Percentiles rank a stretch among this genome's conserved stretches.
Conservation (phyloP, 2,113 vertebrate genomes). For the Morone chrysops region DNA sequence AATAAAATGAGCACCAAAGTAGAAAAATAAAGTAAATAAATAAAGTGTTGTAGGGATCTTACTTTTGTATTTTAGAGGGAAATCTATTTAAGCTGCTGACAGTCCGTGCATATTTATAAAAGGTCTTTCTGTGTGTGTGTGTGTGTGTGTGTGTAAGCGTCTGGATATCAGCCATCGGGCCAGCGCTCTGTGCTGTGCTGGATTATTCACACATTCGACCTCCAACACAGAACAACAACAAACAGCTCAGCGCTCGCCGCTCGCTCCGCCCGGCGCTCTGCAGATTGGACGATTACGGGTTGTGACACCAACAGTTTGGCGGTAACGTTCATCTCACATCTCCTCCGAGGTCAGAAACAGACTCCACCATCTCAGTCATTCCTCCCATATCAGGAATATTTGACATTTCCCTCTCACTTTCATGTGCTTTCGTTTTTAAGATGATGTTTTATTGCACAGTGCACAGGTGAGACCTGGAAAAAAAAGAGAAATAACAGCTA, state of each 20-base stretch:
- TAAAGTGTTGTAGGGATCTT: neutral
- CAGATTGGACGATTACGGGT: slow-evolving; percentile 72
- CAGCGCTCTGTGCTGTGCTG: neutral
- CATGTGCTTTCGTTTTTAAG: slow-evolving; percentile 16
- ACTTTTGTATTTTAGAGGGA: neutral
- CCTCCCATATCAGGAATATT: slow-evolving; percentile 29
- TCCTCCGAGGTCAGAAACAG: slow-evolving; percentile 65
- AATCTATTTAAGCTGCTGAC: neutral
- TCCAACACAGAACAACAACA: slow-evolving; percentile 64
- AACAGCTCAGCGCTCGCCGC: slow-evolving; percentile 30
- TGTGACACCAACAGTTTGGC: slow-evolving; percentile 38
- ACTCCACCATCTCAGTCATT: slow-evolving; percentile 37
- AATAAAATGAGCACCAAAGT: neutral
- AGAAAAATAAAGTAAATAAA: neutral
- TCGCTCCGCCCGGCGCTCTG: slow-evolving; percentile 14
- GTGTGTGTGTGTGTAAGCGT: slow-evolving; percentile 26
- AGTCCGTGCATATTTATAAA: slow-evolving; percentile 36
- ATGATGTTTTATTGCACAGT: slow-evolving; percentile 16
- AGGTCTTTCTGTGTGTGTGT: neutral
- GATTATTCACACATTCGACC: slow-evolving; percentile 72
- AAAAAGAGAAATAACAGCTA: slow-evolving; percentile 17
- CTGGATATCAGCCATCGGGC: slow-evolving; percentile 61
- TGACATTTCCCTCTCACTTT: slow-evolving; percentile 61
- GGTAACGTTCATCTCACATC: slow-evolving; percentile 56
- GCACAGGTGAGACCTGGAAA: neutral